Evolutionary conservation across 2,888 invertebrate genomes (phyloP).

Genomic region (Escarpia spicata): DNA sequence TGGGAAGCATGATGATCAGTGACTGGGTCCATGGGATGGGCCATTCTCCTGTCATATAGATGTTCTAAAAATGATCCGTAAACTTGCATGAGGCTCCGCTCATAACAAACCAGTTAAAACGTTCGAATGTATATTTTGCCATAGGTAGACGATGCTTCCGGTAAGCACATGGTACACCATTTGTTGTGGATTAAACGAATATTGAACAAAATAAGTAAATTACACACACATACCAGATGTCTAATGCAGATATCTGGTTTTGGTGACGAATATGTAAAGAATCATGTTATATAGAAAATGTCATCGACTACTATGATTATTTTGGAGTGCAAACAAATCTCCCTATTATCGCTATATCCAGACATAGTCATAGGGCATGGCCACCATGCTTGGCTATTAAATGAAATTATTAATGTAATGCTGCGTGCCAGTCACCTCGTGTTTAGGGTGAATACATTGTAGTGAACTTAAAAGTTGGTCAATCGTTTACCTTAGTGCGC

Average conservation of each 20-base stretch:
- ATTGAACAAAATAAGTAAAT: not conserved
- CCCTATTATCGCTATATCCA: not conserved
- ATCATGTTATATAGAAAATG: not conserved
- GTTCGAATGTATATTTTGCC: not conserved
- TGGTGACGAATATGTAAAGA: not conserved
- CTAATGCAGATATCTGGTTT: not conserved
- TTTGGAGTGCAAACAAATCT: not conserved
- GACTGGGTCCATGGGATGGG: no score
- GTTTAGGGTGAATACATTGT: no score
- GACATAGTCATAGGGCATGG: not conserved
- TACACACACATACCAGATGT: not conserved
- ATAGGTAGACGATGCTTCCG: not conserved
- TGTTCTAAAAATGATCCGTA: not conserved
- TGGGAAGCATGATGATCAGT: no score
- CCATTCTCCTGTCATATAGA: no score
- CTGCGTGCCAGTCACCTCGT: no score
- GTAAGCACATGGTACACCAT: not conserved
- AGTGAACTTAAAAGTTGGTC: no score
- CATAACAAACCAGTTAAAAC: not conserved
- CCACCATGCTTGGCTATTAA: no score
- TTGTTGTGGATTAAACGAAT: not conserved
- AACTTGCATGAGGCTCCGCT: not conserved
- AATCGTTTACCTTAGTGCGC: no score
- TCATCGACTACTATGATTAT: not conserved
- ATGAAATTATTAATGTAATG: no score